A percentile compares a stretch with the other conserved stretches of the same genome.
Evolutionary conservation across 2,888 invertebrate species (phyloP).

Genomic region (Alviniconcha strummeri): DNA sequence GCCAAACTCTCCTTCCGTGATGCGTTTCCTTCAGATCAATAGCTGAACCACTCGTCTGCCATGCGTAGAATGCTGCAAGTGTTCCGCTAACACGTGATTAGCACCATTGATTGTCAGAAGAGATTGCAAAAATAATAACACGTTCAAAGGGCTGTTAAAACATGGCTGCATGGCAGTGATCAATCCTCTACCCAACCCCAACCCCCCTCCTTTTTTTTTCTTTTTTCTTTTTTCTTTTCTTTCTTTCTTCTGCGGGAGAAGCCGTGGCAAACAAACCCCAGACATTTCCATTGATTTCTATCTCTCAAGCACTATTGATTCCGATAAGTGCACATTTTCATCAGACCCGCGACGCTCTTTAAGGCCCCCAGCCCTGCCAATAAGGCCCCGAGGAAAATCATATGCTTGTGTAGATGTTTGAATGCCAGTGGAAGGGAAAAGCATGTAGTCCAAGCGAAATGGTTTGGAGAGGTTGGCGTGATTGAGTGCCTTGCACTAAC

Average conservation of each 20-base stretch:
- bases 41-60: not conserved
- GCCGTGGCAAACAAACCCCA: constrained; percentile 16
- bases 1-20: too few species aligned
- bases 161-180: not conserved
- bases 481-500: too few species aligned
- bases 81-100: not conserved
- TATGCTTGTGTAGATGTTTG: not conserved
- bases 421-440: not conserved
- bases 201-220: too few species aligned
- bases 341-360: not conserved
- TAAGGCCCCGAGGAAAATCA: not conserved
- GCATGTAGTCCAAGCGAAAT: too few species aligned
- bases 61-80: not conserved
- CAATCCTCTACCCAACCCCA: not conserved
- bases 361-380: not conserved
- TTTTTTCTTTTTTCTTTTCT: too few species aligned
- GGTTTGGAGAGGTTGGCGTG: too few species aligned
- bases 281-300: constrained; percentile 19
- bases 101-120: constrained; percentile 5
- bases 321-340: constrained; percentile 1
- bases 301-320: constrained; percentile 15
- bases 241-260: not conserved
- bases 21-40: too few species aligned
- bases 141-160: constrained; percentile 7
- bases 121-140: constrained; percentile 11